Evolutionary conservation across 2,113 vertebrate species (phyloP), one percentile per base, ranked within the genome.

Genomic region (Oophaga pumilio): DNA sequence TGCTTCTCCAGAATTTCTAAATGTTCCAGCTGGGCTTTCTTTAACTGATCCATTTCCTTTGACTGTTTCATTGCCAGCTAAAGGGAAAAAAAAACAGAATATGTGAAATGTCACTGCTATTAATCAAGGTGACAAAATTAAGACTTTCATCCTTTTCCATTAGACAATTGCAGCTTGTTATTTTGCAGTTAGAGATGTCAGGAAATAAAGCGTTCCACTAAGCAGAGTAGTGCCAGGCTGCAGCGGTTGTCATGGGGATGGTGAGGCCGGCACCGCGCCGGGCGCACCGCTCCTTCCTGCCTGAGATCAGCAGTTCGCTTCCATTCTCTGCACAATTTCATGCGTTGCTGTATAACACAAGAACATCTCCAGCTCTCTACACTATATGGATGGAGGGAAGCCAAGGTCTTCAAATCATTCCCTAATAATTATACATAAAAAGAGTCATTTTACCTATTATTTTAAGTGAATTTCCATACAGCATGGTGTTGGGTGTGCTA

Each of bases 41-140:
- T 94, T 90, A 99, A 92, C 90, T 98, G 97, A 92, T 99, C 98
- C 96, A 99, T 96, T 94, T 99, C 98, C 91, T 99, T 99, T 69
- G 97, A 96, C 81, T 98, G 98, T 92, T 99, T 99, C 97, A 99
- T 97, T 78, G 97, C 98, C 85, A 99, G 92, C 98, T 99, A 90
- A 18, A 92, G 86, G 7, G 33, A 43, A 43, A 43, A 43, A 43
- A 2, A 66, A 88, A 90, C 12, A 87, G 89, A 79, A 33, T 9
- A 33, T 14, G 20, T 33, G 56, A 33, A 56, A 84, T 14, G 53
- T 53, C 81, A 69, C 22, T 2, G 26, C n/a, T 33, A 56, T 84
- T 59, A 59, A 59, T 59, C 8, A 84, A 24, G 52, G 12, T 50
- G 18, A 28, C 24, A 13, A 43, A 84, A 84, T 74, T 68, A 71